Evolutionary conservation across 2,797 vertebrate species (phyloP), one percentile per base, ranked within the genome.

Genomic region (Oceanodroma leucorhoa): DNA sequence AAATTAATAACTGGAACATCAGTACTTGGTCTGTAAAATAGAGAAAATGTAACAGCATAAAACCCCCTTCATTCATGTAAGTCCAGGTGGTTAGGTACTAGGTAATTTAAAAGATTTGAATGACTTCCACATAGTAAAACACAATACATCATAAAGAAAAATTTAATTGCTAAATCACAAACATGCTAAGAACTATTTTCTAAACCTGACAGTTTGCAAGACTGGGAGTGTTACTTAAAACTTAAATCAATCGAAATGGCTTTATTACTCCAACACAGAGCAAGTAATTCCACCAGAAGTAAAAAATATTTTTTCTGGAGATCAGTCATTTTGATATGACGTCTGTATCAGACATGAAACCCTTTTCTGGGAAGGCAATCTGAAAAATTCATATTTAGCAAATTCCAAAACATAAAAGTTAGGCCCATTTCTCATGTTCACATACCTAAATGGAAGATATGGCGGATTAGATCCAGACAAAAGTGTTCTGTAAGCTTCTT

Each of bases 361-460:
- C 7, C 7, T 26, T 38, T 77, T 66, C 41, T 11, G 5, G 16
- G 18, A 91, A 83, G 38, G 32, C 6, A 78, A 58, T 50, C 21
- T 87, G n/a, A 73, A 80, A 41, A 64, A n/a, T 5, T 7, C n/a
- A 1, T 50, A 27, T 57, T 75, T 64, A 67, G 34, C 51, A 76
- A 66, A 86, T 55, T 86, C 19, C 26, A 45, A 69, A 89, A 7
- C 10, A 64, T 8, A 65, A 21, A 43, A 75, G 14, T 46, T 20
- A 81, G 10, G 21, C 24, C 55, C 19, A 48, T 76, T 89, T 72
- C 27, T 88, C 29, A 53, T 61, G 34, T 66, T 93, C 30, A 76
- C 97, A 97, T 96, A 99, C 99, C 99, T 99, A 98, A 99, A 99
- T 21, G 99, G 99, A 94, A 99, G 98, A 96, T 99, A 99, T 15